Evolutionary conservation across 2,888 invertebrate species (phyloP).

Genomic region (Deladenus siricidicola): DNA sequence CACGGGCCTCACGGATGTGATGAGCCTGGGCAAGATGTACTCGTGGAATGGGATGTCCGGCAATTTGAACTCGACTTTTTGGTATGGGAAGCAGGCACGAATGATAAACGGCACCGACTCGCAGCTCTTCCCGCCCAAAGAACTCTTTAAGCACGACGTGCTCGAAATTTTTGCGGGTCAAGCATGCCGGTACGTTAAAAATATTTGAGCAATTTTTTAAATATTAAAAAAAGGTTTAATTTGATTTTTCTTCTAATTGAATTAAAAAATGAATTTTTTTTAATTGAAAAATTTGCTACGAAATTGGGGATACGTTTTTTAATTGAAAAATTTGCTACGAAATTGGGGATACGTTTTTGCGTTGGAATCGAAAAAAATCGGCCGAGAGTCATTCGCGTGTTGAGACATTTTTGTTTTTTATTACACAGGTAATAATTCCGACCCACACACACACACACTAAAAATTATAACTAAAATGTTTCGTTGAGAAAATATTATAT

Average conservation of each 20-base stretch:
- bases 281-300: background rate
- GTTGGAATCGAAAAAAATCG: too few species aligned
- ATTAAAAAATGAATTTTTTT: background rate
- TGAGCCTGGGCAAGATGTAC: conserved; percentile 39
- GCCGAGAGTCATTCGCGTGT: too few species aligned
- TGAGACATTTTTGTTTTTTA: too few species aligned
- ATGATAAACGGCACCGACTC: conserved; percentile 20
- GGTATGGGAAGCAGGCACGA: conserved; percentile 40
- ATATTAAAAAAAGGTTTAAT: background rate
- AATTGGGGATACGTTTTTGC: background rate
- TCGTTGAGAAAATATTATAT: too few species aligned
- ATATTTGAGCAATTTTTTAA: too few species aligned
- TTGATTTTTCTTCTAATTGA: background rate
- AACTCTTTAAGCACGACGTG: conserved; percentile 14
- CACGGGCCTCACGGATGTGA: conserved; percentile 35
- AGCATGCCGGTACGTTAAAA: conserved; percentile 40
- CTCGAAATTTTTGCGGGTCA: conserved; percentile 34
- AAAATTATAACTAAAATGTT: too few species aligned
- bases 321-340: background rate
- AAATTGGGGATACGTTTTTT: background rate
- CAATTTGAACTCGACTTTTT: conserved; percentile 27
- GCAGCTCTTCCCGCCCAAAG: conserved; percentile 43
- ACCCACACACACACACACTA: too few species aligned
- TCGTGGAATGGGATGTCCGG: conserved; percentile 42
- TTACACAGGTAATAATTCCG: too few species aligned